These are phyloP conservation scores for Apteryx owenii DNA, from an alignment of 2,113 vertebrate species.

Conservation along the genomic window DNA sequence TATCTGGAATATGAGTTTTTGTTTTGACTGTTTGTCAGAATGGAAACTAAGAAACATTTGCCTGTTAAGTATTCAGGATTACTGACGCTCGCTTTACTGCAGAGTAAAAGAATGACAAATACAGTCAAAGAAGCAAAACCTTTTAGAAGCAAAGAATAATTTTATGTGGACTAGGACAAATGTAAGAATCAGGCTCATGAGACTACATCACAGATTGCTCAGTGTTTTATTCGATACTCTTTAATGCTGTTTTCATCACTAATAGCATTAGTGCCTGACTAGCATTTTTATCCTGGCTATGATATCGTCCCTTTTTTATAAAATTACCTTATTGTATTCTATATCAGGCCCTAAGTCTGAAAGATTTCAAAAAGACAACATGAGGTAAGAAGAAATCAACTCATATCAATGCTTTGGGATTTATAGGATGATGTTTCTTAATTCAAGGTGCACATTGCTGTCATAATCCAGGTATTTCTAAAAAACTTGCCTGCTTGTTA, in stretches of 20 bases:
- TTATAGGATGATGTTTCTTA: neutral
- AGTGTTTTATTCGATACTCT: neutral
- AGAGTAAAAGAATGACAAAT: neutral
- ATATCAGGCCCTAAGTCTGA: neutral
- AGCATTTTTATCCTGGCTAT: neutral
- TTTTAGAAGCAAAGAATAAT: neutral
- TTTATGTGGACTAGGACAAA: constrained; percentile 1
- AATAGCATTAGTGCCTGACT: constrained; percentile 33
- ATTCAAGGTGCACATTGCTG: neutral
- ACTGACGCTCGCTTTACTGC: neutral
- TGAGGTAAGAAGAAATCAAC: neutral
- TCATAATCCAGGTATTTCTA: neutral
- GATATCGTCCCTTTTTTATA: neutral
- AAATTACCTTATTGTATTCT: neutral
- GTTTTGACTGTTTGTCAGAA: neutral
- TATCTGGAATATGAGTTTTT: neutral
- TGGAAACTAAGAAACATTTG: neutral
- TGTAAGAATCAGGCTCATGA: neutral
- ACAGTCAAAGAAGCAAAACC: constrained; percentile 2
- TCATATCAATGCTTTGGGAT: neutral
- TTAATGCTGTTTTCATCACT: constrained; percentile 3
- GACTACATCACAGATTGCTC: constrained; percentile 17
- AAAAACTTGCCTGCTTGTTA: neutral
- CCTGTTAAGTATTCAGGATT: neutral
- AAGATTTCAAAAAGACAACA: neutral